Evolutionary conservation across 1,140 invertebrate genomes (phyloP).

Genomic region (Ips typographus): DNA sequence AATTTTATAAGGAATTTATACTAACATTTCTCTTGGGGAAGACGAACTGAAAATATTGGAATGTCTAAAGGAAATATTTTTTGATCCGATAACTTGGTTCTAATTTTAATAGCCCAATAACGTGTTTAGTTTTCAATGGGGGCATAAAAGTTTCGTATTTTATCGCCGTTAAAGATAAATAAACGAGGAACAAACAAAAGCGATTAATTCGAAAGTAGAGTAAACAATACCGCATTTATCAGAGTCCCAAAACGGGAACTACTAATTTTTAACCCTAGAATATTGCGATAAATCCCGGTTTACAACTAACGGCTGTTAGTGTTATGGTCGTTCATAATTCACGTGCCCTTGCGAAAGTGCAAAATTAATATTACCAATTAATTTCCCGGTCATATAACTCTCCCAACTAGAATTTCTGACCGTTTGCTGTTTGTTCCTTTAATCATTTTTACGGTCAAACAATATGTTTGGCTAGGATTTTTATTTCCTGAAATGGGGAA

Average conservation of each 20-base stretch:
- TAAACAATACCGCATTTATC: constrained; percentile 19
- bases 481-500: no score
- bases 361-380: constrained; percentile 40
- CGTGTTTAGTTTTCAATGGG: no score
- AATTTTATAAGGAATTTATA: no score
- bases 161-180: no score
- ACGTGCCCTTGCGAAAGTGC: constrained; percentile 34
- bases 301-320: constrained; percentile 36
- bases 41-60: no score
- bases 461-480: no score
- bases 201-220: constrained; percentile 23
- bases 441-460: neutral
- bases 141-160: no score
- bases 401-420: constrained; percentile 10
- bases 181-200: constrained; percentile 6
- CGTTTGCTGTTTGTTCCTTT: neutral
- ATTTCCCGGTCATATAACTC: constrained; percentile 30
- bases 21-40: no score
- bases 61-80: no score
- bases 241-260: neutral
- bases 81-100: no score
- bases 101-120: no score
- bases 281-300: constrained; percentile 35
- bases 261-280: constrained; percentile 23
- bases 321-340: constrained; percentile 39